Percentiles rank a stretch among this genome's conserved stretches.
These are phyloP conservation scores for Amiota mariae DNA, from an alignment of 2,888 invertebrate genomes.

Conservation along the genomic window DNA sequence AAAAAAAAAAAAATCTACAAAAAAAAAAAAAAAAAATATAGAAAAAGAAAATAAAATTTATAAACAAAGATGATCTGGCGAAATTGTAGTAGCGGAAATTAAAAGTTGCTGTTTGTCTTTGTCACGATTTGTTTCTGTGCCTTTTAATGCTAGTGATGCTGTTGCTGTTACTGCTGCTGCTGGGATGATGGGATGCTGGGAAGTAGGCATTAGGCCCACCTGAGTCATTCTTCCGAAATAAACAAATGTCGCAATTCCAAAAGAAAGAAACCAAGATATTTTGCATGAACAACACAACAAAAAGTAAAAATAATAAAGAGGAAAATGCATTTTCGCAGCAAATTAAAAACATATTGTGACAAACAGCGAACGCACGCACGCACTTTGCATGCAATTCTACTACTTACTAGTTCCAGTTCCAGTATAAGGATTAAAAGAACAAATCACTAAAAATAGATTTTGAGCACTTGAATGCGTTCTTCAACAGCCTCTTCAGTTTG, in stretches of 20 bases:
- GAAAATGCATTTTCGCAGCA: conserved; percentile 56
- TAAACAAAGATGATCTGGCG: conserved; percentile 19
- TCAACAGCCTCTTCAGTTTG: conserved; percentile 38
- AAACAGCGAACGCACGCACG: too few species aligned
- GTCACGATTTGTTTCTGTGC: not conserved
- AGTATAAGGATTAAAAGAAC: conserved; percentile 28
- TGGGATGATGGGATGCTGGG: not conserved
- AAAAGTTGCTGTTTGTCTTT: conserved; percentile 21
- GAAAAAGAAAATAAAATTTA: conserved; percentile 34
- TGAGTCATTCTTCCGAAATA: conserved; percentile 50
- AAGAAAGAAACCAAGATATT: conserved; percentile 43
- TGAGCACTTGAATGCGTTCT: conserved; percentile 50
- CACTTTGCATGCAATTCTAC: conserved; percentile 23
- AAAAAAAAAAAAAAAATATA: conserved; percentile 14
- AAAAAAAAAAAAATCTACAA: conserved; percentile 25
- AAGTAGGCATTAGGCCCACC: conserved; percentile 42
- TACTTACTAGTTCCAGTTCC: conserved; percentile 6
- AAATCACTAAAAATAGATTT: conserved; percentile 53
- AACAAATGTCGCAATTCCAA: conserved; percentile 15
- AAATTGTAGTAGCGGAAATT: conserved; percentile 19
- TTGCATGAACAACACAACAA: conserved; percentile 12
- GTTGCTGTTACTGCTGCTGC: not conserved
- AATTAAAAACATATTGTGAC: conserved; percentile 73
- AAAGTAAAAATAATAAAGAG: conserved; percentile 43
- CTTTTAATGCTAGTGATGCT: too few species aligned